A percentile compares a stretch with the other conserved stretches of the same genome.
These are phyloP conservation scores for Chymomyza caudatula DNA, from an alignment of 2,888 invertebrate genomes.

Conservation along the genomic window DNA sequence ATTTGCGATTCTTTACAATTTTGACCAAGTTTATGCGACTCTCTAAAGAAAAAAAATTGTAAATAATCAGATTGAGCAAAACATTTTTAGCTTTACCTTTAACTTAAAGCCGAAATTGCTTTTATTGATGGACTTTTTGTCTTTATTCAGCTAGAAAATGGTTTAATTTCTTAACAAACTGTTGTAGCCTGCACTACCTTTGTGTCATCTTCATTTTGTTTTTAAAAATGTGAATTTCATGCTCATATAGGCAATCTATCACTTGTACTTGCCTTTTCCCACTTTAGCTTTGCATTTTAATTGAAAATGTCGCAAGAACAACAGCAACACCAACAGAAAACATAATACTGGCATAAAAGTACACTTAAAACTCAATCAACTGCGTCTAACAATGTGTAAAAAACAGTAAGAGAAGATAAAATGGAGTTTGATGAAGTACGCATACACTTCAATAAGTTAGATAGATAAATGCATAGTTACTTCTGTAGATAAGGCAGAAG, in stretches of 20 bases:
- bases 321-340: slow-evolving; percentile 22
- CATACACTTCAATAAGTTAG: too few relatives aligned
- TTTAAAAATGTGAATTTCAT: slow-evolving; percentile 4
- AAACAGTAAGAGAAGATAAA: slow-evolving; percentile 8
- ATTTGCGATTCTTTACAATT: too few relatives aligned
- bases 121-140: too few relatives aligned
- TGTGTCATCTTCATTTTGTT: background rate
- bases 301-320: slow-evolving; percentile 35
- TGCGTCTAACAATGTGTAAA: slow-evolving; percentile 66
- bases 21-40: too few relatives aligned
- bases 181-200: background rate
- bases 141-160: background rate
- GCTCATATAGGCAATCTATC: slow-evolving; percentile 4
- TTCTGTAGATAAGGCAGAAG: too few relatives aligned
- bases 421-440: background rate
- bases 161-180: background rate
- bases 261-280: slow-evolving; percentile 18
- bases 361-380: slow-evolving; percentile 70
- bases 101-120: background rate
- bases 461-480: too few relatives aligned
- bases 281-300: slow-evolving; percentile 47
- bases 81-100: background rate
- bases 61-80: too few relatives aligned
- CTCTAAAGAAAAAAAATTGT: too few relatives aligned
- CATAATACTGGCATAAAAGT: slow-evolving; percentile 51